Base-by-base conservation (phyloP, 2,113 vertebrate species). In the Ahaetulla prasina region DNA sequence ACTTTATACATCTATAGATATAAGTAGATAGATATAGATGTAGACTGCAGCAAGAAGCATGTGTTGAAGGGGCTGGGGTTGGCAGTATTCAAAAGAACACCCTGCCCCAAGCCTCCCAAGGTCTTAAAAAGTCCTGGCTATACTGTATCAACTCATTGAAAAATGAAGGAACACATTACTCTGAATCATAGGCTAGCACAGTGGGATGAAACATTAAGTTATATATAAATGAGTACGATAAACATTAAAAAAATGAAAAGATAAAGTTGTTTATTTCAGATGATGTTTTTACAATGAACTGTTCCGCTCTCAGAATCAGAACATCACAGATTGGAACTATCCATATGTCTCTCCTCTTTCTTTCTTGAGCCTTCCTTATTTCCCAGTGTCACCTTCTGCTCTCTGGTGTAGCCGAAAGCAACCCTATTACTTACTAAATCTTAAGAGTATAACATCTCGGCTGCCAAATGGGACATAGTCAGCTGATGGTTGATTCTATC, bases 251-350 rank as follows among this genome's bases (percentile, higher is more conserved):
- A 63, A 43, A 53, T 12, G 50, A 4, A 92, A 88, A 88, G 23
- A 25, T 35, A 0, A 90, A 16, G 3, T 25, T 1, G 0, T 4
- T 53, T 68, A 2, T 27, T 4, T 23, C n/a, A 18, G 25, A 27
- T 12, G 2, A 87, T 47, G 2, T 0, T n/a, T 55, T 10, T 20
- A 45, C 23, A 11, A 18, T 30, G 25, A 25, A 23, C 39, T 16
- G 27, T 27, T 68, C n/a, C 53, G 49, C 22, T 60, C 20, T 50
- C 9, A 87, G 8, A 3, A 90, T 23, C 16, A 45, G 22, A 12
- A 16, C 35, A 53, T 47, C 8, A 27, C 80, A 35, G 89, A 80
- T 4, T 91, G 20, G 3, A 45, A 63, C 53, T 20, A 35, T 22
- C 16, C 18, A 12, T 23, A 7, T 50, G 6, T 4, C 45, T 74